A percentile compares a stretch with the other conserved stretches of the same genome.
Evolutionary conservation across 2,797 vertebrate genomes (phyloP).

Genomic region (Pelodytes ibericus): DNA sequence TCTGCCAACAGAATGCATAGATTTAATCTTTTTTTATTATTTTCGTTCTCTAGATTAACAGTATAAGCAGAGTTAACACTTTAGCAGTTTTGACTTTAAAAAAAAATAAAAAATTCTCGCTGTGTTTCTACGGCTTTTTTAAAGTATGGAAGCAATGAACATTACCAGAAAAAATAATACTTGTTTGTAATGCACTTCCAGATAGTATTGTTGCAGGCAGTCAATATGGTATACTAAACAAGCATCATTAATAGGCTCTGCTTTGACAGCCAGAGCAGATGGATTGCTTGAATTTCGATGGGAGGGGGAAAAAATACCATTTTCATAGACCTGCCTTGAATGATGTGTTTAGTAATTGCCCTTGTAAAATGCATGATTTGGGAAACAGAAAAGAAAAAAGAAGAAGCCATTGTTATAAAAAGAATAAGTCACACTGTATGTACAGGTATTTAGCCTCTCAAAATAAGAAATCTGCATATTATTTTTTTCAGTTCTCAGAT

Average conservation of each 20-base stretch:
- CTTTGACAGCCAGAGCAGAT: constrained; percentile 67
- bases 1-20: too few species aligned
- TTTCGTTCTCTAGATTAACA: too few species aligned
- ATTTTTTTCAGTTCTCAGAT: too few species aligned
- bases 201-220: constrained; percentile 58
- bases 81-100: not conserved
- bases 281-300: constrained; percentile 68
- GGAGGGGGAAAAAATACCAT: constrained; percentile 64
- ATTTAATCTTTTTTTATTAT: too few species aligned
- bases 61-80: too few species aligned
- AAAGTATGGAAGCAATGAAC: constrained; percentile 17
- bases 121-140: constrained; percentile 22
- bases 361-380: constrained; percentile 68
- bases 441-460: constrained; percentile 37
- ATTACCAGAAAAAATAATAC: constrained; percentile 56
- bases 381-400: constrained; percentile 25
- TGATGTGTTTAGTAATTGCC: constrained; percentile 69
- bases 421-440: constrained; percentile 37
- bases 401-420: constrained; percentile 29
- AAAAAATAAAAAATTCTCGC: not conserved
- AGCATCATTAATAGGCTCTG: constrained; percentile 61
- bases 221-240: constrained; percentile 59
- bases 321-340: constrained; percentile 69
- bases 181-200: constrained; percentile 74
- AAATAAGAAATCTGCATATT: not conserved